Evolutionary conservation across 1,140 invertebrate genomes (phyloP).

Genomic region (Anastrepha obliqua): DNA sequence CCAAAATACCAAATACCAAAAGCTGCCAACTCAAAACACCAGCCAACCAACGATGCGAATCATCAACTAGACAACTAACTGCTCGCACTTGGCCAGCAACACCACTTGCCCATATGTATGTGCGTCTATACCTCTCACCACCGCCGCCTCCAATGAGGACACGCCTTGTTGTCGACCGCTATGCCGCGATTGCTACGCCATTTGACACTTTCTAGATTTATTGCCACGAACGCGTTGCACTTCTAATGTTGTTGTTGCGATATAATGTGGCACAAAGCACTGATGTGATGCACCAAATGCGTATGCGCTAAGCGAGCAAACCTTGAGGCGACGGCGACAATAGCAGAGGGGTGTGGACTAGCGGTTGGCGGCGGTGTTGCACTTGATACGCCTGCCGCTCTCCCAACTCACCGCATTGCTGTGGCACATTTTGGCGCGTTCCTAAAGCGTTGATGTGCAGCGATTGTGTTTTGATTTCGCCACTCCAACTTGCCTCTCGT

Average conservation of each 20-base stretch:
- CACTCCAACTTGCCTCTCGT: not conserved
- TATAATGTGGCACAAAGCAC: conserved; percentile 1
- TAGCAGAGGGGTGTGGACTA: not conserved
- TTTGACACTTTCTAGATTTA: conserved; percentile 73
- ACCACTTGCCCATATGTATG: not conserved
- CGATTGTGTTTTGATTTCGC: conserved; percentile 35
- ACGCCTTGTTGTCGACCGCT: conserved; percentile 21
- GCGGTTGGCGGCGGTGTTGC: not conserved
- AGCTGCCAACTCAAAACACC: conserved; percentile 38
- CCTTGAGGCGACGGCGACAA: conserved; percentile 25
- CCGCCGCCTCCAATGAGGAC: not conserved
- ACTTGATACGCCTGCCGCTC: not conserved
- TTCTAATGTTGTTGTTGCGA: conserved; percentile 66
- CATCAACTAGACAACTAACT: conserved; percentile 25
- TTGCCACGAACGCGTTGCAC: conserved; percentile 64
- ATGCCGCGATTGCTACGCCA: conserved; percentile 47
- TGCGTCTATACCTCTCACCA: not conserved
- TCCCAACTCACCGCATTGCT: not conserved
- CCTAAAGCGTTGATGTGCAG: not conserved
- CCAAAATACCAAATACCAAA: conserved; percentile 52
- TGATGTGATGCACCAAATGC: conserved; percentile 56
- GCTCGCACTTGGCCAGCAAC: not conserved
- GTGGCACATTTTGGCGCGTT: conserved; percentile 56
- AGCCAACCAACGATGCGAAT: conserved; percentile 44
- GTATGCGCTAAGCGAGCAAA: not conserved